These are phyloP conservation scores for Limosa lapponica DNA, from an alignment of 2,797 vertebrate species.

Conservation along the genomic window DNA sequence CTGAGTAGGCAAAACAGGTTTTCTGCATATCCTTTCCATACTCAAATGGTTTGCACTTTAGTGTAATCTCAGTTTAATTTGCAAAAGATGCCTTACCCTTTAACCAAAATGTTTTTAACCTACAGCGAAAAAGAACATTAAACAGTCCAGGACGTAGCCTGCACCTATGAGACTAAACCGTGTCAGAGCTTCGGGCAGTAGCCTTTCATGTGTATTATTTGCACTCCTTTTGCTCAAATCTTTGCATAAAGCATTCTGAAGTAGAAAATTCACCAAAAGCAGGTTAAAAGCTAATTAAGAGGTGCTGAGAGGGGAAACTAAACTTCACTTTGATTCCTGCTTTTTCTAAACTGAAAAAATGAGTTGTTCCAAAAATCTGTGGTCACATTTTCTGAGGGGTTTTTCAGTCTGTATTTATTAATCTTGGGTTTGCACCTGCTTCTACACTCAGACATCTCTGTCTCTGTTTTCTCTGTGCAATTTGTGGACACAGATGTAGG, in stretches of 20 bases:
- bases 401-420: constrained; percentile 32
- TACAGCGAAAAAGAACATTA: not conserved
- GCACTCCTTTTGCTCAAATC: not conserved
- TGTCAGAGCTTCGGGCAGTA: not conserved
- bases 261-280: not conserved
- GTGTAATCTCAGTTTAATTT: constrained; percentile 16
- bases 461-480: not conserved
- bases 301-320: not conserved
- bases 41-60: not conserved
- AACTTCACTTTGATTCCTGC: not conserved
- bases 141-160: not conserved
- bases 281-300: not conserved
- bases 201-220: not conserved
- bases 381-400: not conserved
- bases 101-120: constrained; percentile 13
- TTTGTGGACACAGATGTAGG: constrained; percentile 40
- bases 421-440: constrained; percentile 47
- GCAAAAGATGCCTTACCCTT: constrained; percentile 12
- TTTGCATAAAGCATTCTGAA: not conserved
- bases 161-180: not conserved
- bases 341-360: not conserved
- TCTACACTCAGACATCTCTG: not conserved
- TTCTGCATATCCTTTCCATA: not conserved
- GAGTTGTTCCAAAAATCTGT: not conserved
- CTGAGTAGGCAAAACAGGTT: not conserved